Base-by-base conservation (phyloP, 2,888 invertebrate species). In the Ornithoptera priamus region DNA sequence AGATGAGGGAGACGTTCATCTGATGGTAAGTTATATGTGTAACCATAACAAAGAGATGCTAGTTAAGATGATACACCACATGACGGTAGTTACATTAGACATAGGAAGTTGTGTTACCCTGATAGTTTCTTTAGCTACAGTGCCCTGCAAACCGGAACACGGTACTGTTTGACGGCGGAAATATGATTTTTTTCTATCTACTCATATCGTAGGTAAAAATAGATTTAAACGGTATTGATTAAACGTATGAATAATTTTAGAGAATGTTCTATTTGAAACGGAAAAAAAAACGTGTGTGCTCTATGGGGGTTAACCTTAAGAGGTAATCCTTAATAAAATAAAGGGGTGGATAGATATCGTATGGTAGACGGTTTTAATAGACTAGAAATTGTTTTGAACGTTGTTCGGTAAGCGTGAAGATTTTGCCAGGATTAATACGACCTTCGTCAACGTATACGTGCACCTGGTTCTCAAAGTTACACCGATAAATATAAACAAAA, bases 361-460 rank as follows among this genome's bases (percentile, higher is more conserved):
- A 73, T 72, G 67, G 71, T 85, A 83, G 81, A 80, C 81, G 78
- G 77, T 84, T 89, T 90, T 90, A 91, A 91, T 91, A 90, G 84
- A 86, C 86, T 84, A 85, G 83, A 92, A 90, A 90, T 91, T 92
- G 90, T 92, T 92, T 90, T 90, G 89, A 90, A 85, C 80, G 74
- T 83, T 85, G 90, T 72, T 85, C 88, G 80, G 83, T 81, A 81
- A 90, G 88, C 92, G 92, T 92, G 87, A 92, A 90, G 84, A 85
- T 86, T 85, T 88, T 80, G 86, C 77, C 74, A 79, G 88, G 91
- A 90, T 91, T 90, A 90, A 77, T 76, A 76, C 72, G 79, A 72
- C 76, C 82, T 85, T 83, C 82, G 81, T 81, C 81, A 83, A 84
- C 82, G 81, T 80, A 81, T 79, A 77, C 76, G 78, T 80, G 64